Percentiles rank a stretch among this genome's conserved stretches.
phyloP scores from a whole-genome alignment of 1,140 invertebrate genomes.

The Heterodera schachtii region DNA sequence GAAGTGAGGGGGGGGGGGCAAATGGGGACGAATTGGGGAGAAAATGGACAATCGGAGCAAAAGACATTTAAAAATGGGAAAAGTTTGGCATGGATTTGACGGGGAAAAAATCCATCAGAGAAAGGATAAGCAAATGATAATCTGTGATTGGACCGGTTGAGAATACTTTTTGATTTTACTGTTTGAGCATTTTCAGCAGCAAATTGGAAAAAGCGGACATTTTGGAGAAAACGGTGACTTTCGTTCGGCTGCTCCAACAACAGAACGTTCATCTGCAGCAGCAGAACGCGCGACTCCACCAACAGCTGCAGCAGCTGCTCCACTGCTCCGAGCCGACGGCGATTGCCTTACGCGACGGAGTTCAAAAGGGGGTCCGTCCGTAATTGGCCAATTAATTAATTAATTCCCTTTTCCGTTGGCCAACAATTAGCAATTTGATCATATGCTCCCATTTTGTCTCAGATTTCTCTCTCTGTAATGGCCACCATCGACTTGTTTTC shows the following conservation, averaged over 20 bases:
- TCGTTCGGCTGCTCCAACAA: conserved; percentile 15
- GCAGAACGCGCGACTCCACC: conserved; percentile 6
- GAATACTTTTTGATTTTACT: neutral
- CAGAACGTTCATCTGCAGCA: neutral
- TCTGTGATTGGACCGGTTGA: too few relatives aligned
- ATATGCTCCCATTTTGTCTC: neutral
- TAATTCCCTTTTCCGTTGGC: too few relatives aligned
- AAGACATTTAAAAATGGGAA: too few relatives aligned
- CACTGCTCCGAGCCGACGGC: neutral
- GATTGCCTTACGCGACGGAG: conserved; percentile 5
- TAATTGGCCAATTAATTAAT: too few relatives aligned
- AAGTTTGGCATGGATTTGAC: neutral
- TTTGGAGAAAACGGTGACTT: conserved; percentile 45
- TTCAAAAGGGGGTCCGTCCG: conserved; percentile 12
- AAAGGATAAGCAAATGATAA: too few relatives aligned
- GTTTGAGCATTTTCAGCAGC: conserved; percentile 33
- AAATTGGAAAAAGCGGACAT: conserved; percentile 51
- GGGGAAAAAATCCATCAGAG: too few relatives aligned
- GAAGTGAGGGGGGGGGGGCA: conserved; percentile 6
- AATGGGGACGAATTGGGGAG: neutral
- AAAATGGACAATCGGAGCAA: neutral
- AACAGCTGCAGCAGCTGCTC: conserved; percentile 29
- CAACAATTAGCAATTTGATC: too few relatives aligned
- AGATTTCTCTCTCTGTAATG: conserved; percentile 20
- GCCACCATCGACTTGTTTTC: conserved; percentile 25